phyloP scores from a whole-genome alignment of 1,140 invertebrate genomes.

The Aethina tumida region DNA sequence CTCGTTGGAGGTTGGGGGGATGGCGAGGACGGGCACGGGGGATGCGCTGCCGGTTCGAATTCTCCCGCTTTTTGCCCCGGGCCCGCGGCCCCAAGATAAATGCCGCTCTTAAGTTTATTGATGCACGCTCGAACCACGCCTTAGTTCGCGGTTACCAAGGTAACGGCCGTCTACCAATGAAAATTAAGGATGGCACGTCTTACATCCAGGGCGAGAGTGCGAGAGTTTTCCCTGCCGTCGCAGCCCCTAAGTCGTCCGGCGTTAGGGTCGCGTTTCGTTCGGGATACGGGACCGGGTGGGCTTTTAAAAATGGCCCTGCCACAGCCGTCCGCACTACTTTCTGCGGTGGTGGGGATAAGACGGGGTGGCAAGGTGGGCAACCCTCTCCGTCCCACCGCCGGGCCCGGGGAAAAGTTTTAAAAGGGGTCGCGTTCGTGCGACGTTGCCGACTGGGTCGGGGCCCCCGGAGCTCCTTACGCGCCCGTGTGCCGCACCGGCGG shows the following conservation, averaged over 20 bases:
- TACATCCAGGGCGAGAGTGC: too few relatives aligned
- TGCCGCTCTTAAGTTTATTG: constrained; percentile 11
- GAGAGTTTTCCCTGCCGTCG: too few relatives aligned
- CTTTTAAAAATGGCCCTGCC: constrained; percentile 18
- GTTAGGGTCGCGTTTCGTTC: constrained; percentile 23
- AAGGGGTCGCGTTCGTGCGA: constrained; percentile 2
- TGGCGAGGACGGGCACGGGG: too few relatives aligned
- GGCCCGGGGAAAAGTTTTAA: too few relatives aligned
- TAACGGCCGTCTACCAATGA: constrained; percentile 27
- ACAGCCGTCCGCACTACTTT: neutral
- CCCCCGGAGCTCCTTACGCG: too few relatives aligned
- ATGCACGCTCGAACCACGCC: constrained; percentile 10
- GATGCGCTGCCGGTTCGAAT: constrained; percentile 1
- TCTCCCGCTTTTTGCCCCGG: constrained; percentile 8
- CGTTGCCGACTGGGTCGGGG: too few relatives aligned
- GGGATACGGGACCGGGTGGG: constrained; percentile 20
- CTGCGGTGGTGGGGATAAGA: constrained; percentile 18
- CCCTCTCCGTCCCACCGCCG: too few relatives aligned
- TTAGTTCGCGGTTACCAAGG: constrained; percentile 22
- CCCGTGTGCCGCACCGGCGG: too few relatives aligned
- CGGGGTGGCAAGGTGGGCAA: constrained; percentile 20
- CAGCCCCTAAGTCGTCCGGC: constrained; percentile 17
- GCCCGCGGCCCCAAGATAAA: constrained; percentile 10
- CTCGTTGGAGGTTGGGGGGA: too few relatives aligned
- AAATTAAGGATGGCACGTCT: constrained; percentile 27